These are phyloP conservation scores for Exocentrus adspersus DNA, from an alignment of 2,888 invertebrate species.

Conservation along the genomic window DNA sequence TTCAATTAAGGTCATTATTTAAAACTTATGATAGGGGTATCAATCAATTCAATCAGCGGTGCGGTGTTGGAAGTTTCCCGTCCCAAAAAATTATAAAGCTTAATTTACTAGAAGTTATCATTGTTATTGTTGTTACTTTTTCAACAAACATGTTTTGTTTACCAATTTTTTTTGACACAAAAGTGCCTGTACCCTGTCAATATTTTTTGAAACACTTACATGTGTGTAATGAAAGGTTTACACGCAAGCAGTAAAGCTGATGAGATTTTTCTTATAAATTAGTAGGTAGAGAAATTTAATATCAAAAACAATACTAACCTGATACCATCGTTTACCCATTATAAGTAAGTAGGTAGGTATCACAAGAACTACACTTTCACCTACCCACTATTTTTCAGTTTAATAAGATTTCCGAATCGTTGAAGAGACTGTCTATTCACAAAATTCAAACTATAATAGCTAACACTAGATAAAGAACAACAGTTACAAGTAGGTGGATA, in stretches of 20 bases:
- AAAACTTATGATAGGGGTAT: no score
- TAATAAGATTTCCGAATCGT: not conserved
- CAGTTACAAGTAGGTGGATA: constrained; percentile 8
- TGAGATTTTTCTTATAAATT: not conserved
- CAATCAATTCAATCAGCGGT: no score
- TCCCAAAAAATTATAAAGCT: no score
- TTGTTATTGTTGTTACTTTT: not conserved
- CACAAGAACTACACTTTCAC: not conserved
- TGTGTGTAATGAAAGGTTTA: not conserved
- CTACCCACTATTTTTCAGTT: not conserved
- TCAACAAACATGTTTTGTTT: not conserved
- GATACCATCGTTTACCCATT: not conserved
- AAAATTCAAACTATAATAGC: no score
- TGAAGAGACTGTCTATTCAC: not conserved
- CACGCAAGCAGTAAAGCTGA: not conserved
- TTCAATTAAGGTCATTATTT: no score
- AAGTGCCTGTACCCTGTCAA: not conserved
- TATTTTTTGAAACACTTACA: not conserved
- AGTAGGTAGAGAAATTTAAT: not conserved
- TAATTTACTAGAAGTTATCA: no score
- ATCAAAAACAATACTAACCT: not conserved
- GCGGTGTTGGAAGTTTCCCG: no score
- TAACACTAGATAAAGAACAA: no score
- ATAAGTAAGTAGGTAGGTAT: no score
- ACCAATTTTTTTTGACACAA: not conserved